Base-by-base conservation (phyloP, 2,797 vertebrate genomes). In the Ataeniobius toweri region DNA sequence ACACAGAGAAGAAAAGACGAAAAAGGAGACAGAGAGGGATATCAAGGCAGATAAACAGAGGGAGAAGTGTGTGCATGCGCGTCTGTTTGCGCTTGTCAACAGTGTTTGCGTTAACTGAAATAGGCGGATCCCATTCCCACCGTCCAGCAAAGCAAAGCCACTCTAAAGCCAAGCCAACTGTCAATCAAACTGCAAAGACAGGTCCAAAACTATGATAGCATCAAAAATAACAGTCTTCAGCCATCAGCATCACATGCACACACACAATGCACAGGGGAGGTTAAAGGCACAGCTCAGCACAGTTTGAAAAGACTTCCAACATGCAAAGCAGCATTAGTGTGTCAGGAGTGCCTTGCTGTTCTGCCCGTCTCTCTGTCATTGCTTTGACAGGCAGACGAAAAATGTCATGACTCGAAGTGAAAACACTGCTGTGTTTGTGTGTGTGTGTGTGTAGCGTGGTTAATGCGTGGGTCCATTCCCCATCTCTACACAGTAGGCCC, bases 261-360 rank as follows among this genome's bases (percentile, higher is more conserved):
- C 77, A 28, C 83, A 18, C 51, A 74, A 73, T 13, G 44, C 75
- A 65, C 65, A 39, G 36, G 31, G 70, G 81, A 91, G 84, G 86
- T 89, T 90, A 82, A 91, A 90, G 90, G 80, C 88, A 75, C 83
- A 82, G 82, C 86, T 88, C 85, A 78, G 89, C 82, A 88, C 84
- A 80, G 89, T 93, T 94, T 91, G 93, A 91, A 88, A 88, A 87
- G 86, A 91, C 90, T 86, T 93, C 91, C 91, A 71, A 91, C 91
- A 95, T 93, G 94, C 92, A 94, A 95, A 94, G 92, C 91, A 95
- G 93, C 93, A 94, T 94, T 92, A 93, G 93, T 91, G 92, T 95
- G 95, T 95, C 93, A 94, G 91, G 80, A 91, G 90, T 63, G 88
- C 90, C 87, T 90, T 80, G 81, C 91, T 82, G 84, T 73, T 92